Conservation (phyloP, 2,797 vertebrate species). For the Spinus pinus region DNA sequence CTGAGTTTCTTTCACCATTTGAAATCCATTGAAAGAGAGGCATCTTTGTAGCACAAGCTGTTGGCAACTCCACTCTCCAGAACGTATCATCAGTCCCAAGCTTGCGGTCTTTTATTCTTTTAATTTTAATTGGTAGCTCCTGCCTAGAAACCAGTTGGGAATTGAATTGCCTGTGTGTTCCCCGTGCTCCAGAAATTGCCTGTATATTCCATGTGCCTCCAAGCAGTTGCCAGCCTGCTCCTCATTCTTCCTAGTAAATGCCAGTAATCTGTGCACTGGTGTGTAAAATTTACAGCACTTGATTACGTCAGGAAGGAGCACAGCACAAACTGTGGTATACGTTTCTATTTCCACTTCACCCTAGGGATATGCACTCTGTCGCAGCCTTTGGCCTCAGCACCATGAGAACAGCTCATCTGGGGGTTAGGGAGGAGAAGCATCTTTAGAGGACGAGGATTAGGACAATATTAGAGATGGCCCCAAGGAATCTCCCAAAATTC, state of each 20-base stretch:
- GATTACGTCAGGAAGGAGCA: constrained; percentile 9
- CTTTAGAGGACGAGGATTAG: not conserved
- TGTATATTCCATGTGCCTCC: constrained; percentile 15
- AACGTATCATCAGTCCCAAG: constrained; percentile 42
- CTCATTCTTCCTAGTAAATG: constrained; percentile 47
- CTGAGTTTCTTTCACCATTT: constrained; percentile 53
- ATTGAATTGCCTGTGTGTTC: constrained; percentile 44
- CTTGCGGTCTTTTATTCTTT: constrained; percentile 51
- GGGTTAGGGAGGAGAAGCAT: not conserved
- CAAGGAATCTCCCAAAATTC: not conserved
- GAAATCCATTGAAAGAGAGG: constrained; percentile 53
- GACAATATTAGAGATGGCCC: not conserved
- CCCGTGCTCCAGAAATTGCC: constrained; percentile 38
- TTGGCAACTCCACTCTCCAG: constrained; percentile 57
- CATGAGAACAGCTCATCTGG: not conserved
- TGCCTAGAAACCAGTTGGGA: constrained; percentile 63
- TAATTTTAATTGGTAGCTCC: constrained; percentile 69
- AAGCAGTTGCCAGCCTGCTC: constrained; percentile 44
- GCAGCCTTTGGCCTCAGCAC: not conserved
- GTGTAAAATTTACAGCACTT: constrained; percentile 30
- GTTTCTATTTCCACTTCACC: not conserved
- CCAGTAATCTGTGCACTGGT: constrained; percentile 36
- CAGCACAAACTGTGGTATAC: not conserved
- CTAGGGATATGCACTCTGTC: not conserved
- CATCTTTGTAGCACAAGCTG: constrained; percentile 63